Evolutionary conservation across 1,140 invertebrate species (phyloP), one percentile per base, ranked within the genome.

Genomic region (Aphelinus atriplicis): DNA sequence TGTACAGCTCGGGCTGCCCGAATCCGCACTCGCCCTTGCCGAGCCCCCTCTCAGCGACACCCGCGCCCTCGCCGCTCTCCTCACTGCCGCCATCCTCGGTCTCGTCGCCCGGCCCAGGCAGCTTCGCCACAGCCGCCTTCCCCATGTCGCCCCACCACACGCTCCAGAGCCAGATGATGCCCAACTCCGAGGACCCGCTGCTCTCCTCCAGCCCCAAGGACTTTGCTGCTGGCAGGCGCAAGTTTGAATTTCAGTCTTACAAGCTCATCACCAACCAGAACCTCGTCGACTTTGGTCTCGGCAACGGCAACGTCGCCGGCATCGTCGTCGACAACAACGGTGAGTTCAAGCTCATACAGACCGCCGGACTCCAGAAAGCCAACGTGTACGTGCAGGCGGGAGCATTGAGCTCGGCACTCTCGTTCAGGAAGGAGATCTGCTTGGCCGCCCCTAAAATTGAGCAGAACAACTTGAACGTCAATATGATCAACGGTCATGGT

Each of bases 131-230:
- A 45, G 75, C 89, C 0, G 86, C 80, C 3, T 90, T 88, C 75
- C 87, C 89, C 1, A 86, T 89, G 42, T 90, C 89, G 2, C 89
- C 89, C 0, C 89, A 90, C 80, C 88, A 90, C 69, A 86, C 88
- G 0, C 82, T 93, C 2, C 92, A 93, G 80, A 92, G 90, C 55
- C 92, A 93, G 81, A 93, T 94, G 93, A 94, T 95, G 93, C 91
- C 94, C 5, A 95, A 95, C 82, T 95, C 94, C 0, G 94, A 95
- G 78, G 94, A 95, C 84, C 94, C 94, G 0, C 81, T 95, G 1
- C 81, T 95, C 26, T 95, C 94, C 0, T 95, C 94, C 26, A 94
- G 92, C 77, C 94, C 94, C 0, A 92, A 94, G 72, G 94, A 95
- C 78, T 95, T 95, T 83, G 90, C 90, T 1, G 88, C 90, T 7